Conservation (phyloP, 2,113 vertebrate genomes). For the Butastur rufipennis region DNA sequence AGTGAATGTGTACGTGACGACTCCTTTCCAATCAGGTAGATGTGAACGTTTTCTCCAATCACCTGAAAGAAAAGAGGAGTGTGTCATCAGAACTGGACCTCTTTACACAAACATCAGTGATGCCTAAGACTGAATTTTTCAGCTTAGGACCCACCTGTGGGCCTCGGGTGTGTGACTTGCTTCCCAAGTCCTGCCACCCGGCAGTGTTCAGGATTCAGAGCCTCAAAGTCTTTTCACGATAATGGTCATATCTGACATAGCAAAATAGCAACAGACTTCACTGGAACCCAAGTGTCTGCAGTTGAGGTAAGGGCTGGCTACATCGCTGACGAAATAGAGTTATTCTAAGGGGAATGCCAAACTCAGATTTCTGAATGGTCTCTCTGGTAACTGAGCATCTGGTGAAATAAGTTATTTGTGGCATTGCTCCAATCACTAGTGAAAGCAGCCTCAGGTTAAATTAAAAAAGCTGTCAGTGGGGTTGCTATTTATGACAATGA, state of each 20-base stretch:
- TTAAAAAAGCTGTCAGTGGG: neutral
- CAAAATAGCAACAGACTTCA: neutral
- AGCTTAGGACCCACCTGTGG: neutral
- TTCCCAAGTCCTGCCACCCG: neutral
- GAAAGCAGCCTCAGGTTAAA: neutral
- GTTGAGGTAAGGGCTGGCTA: neutral
- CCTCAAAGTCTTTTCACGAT: neutral
- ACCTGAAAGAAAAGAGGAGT: conserved; percentile 72
- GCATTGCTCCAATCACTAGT: neutral
- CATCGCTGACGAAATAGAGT: neutral
- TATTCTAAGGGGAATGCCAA: neutral
- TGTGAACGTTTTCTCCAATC: conserved; percentile 96
- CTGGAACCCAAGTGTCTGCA: neutral
- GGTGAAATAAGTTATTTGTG: neutral
- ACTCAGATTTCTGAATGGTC: neutral
- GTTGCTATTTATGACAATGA: neutral
- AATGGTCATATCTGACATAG: neutral
- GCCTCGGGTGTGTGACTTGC: neutral
- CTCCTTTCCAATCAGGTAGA: conserved; percentile 97
- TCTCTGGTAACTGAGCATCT: neutral
- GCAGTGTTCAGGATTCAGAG: neutral
- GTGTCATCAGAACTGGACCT: neutral
- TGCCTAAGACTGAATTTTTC: neutral
- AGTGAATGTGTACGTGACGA: conserved; percentile 92
- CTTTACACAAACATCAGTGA: neutral